Evolutionary conservation across 1,140 invertebrate species (phyloP).

Genomic region (Euura lappo): DNA sequence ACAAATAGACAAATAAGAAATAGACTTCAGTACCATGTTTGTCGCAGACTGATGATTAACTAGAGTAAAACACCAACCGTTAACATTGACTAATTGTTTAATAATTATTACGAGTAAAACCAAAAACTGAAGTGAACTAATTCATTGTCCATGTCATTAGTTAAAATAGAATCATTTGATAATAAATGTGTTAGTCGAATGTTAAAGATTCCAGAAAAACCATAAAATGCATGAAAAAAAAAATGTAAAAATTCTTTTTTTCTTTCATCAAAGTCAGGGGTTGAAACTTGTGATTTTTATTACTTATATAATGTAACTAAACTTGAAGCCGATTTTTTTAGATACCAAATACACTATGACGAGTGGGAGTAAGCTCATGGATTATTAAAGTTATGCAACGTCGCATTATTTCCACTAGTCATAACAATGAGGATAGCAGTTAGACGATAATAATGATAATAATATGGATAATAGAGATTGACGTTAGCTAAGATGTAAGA

Average conservation of each 20-base stretch:
- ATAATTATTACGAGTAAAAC: background rate
- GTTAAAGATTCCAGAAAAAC: background rate
- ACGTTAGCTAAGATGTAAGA: conserved; percentile 34
- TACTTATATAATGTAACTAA: background rate
- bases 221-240: too few species aligned
- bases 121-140: background rate
- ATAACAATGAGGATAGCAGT: conserved; percentile 30
- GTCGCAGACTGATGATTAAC: conserved; percentile 50
- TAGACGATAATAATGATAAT: conserved; percentile 37
- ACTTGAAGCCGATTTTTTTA: background rate
- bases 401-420: conserved; percentile 34
- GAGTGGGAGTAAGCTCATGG: too few species aligned
- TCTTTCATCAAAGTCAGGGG: background rate
- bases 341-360: background rate
- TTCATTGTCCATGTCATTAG: background rate
- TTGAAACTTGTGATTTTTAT: background rate
- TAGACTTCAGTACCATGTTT: conserved; percentile 41
- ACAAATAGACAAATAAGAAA: background rate
- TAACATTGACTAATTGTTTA: background rate
- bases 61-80: conserved; percentile 37
- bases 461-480: conserved; percentile 38
- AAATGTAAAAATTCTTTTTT: too few species aligned
- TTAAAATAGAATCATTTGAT: background rate
- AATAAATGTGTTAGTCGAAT: background rate
- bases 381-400: conserved; percentile 7